Conservation (phyloP, 2,113 vertebrate genomes). For the Chitala chitala region DNA sequence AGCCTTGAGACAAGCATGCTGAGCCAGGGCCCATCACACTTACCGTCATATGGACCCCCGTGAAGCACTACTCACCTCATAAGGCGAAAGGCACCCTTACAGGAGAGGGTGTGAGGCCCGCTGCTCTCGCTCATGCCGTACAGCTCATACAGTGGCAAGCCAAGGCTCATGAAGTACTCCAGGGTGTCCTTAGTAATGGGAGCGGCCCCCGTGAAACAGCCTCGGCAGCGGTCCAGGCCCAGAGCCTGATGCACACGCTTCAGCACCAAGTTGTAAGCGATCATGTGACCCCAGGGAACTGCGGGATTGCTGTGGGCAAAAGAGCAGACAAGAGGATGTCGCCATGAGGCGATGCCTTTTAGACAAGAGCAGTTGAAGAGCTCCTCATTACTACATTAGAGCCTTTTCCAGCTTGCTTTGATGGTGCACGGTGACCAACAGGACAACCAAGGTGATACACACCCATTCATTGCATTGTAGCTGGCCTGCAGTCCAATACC, state of each 20-base stretch:
- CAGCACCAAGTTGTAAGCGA: constrained; percentile 68
- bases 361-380: not conserved
- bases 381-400: not conserved
- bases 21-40: too few species aligned
- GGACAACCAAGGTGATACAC: constrained; percentile 20
- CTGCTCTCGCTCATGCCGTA: constrained; percentile 70
- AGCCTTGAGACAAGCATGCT: too few species aligned
- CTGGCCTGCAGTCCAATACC: constrained; percentile 59
- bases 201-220: constrained; percentile 56
- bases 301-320: constrained; percentile 45
- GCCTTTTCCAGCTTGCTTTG: too few species aligned
- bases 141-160: constrained; percentile 57
- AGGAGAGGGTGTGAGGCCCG: constrained; percentile 56
- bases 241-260: constrained; percentile 53
- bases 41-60: too few species aligned
- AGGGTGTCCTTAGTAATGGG: constrained; percentile 63
- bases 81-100: constrained; percentile 31
- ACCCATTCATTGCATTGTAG: constrained; percentile 64
- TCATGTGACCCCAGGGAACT: constrained; percentile 58
- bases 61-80: constrained; percentile 48
- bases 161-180: constrained; percentile 72
- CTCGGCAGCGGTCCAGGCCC: constrained; percentile 61
- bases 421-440: too few species aligned
- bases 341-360: not conserved
- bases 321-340: not conserved